Conservation (phyloP, 2,113 vertebrate species). For the Serilophus lunatus region DNA sequence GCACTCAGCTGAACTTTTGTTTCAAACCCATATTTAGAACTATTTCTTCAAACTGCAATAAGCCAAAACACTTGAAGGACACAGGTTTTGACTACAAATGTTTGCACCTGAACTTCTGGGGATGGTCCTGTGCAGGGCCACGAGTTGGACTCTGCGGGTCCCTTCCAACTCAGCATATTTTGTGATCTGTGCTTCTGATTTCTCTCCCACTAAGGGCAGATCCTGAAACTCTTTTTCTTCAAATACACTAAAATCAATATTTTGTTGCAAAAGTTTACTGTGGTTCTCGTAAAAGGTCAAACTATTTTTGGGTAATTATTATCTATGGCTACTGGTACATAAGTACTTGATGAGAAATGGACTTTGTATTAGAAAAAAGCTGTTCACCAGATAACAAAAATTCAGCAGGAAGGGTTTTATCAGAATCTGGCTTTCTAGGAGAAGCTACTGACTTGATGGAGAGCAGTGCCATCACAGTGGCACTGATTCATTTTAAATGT, state of each 20-base stretch:
- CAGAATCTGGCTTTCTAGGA: not conserved
- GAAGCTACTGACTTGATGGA: not conserved
- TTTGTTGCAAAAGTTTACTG: not conserved
- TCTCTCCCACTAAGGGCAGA: not conserved
- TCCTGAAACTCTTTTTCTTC: not conserved
- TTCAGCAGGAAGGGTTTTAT: not conserved
- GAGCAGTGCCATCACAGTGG: not conserved
- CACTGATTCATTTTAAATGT: slow-evolving; percentile 36
- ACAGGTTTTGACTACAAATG: not conserved
- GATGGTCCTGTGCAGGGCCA: not conserved
- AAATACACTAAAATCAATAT: not conserved
- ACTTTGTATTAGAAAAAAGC: not conserved
- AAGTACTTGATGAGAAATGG: not conserved
- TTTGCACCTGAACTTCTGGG: not conserved
- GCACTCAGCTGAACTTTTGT: not conserved
- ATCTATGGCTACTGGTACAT: not conserved
- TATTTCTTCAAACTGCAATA: not conserved
- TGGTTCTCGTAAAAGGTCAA: not conserved
- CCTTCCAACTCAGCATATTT: not conserved
- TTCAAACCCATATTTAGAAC: not conserved
- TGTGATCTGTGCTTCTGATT: not conserved
- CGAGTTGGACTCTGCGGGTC: not conserved
- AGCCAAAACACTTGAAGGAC: not conserved
- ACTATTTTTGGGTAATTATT: not conserved
- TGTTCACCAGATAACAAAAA: not conserved